Evolutionary conservation across 2,888 invertebrate genomes (phyloP).

Genomic region (Limnephilus rhombicus): DNA sequence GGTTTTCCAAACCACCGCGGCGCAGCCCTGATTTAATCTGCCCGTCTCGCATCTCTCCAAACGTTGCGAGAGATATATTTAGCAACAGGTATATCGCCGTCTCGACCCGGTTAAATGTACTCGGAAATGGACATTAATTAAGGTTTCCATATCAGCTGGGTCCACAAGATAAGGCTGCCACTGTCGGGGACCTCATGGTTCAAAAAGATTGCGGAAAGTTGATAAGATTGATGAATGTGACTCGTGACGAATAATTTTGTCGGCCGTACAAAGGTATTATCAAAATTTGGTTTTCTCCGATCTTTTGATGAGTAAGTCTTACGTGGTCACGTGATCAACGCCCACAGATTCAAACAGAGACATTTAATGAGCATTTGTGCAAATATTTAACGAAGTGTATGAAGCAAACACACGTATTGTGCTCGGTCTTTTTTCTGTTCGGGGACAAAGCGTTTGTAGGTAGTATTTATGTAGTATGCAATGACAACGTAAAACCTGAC

Average conservation of each 20-base stretch:
- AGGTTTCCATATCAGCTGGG: background rate
- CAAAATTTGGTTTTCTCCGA: background rate
- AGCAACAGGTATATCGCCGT: background rate
- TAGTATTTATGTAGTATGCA: background rate
- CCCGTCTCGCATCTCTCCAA: background rate
- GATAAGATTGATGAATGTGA: background rate
- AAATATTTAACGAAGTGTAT: no score
- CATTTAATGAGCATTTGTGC: background rate
- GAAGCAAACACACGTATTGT: no score
- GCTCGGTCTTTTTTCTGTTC: background rate
- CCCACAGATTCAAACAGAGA: background rate
- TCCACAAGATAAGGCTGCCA: background rate
- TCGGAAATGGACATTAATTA: constrained; percentile 1
- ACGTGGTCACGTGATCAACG: background rate
- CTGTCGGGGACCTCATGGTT: background rate
- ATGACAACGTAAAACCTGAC: background rate
- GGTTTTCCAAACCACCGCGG: background rate
- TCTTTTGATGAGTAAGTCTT: background rate
- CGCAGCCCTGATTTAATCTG: background rate
- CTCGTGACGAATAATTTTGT: background rate
- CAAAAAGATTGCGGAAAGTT: background rate
- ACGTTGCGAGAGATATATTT: background rate
- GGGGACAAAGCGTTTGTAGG: background rate
- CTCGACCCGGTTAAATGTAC: background rate
- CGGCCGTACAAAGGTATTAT: background rate